phyloP scores from a whole-genome alignment of 2,113 vertebrate genomes.

The Phasianus colchicus region DNA sequence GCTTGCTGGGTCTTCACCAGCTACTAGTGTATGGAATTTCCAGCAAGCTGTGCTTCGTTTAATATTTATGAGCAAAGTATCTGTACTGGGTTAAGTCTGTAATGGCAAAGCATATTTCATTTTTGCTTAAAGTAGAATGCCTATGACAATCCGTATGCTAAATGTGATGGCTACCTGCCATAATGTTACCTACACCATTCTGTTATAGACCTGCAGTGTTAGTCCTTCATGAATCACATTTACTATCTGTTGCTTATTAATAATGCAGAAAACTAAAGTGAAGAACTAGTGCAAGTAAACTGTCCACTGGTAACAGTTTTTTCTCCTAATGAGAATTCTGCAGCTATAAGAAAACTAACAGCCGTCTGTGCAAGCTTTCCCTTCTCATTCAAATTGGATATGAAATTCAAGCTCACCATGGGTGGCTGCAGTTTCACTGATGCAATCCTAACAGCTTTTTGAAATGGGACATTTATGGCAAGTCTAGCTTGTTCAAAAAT shows the following conservation, averaged over 20 bases:
- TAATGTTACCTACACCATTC: slow-evolving; percentile 2
- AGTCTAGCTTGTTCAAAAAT: not conserved
- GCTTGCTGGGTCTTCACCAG: not conserved
- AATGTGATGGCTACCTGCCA: not conserved
- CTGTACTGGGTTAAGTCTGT: not conserved
- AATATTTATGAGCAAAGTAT: not conserved
- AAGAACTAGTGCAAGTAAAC: slow-evolving; percentile 29
- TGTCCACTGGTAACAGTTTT: slow-evolving; percentile 3
- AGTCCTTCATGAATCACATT: slow-evolving; percentile 44
- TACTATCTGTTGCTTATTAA: slow-evolving; percentile 43
- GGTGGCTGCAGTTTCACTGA: not conserved
- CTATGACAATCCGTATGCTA: not conserved
- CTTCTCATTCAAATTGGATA: rapidly evolving
- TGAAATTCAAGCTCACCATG: not conserved
- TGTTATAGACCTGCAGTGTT: not conserved
- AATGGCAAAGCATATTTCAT: not conserved
- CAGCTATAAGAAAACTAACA: not conserved
- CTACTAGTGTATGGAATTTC: not conserved
- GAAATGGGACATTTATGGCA: not conserved
- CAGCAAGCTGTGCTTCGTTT: not conserved
- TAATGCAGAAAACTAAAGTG: slow-evolving; percentile 55
- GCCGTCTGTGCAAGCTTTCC: not conserved
- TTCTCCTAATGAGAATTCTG: not conserved
- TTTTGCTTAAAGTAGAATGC: not conserved
- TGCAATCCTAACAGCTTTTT: not conserved